Evolutionary conservation across 2,888 invertebrate genomes (phyloP), one percentile per base, ranked within the genome.

Genomic region (Heliconius cydno): DNA sequence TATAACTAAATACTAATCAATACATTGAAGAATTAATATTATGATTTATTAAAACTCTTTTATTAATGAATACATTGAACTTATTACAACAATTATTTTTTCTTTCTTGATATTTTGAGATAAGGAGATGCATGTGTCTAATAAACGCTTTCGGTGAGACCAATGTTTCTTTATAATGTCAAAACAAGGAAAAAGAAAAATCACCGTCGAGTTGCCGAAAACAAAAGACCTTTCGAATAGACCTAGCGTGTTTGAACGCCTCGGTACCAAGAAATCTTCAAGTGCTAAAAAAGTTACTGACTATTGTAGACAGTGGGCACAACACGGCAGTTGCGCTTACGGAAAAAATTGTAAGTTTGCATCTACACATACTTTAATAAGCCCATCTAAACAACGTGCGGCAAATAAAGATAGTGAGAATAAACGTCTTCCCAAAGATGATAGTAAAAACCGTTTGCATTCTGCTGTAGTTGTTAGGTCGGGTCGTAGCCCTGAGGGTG

Each of bases 201-300:
- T 97, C 92, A 96, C 97, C 91, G 97, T 97, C 91, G 97, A 97
- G 93, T 95, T 97, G 92, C 96, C 96, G 90, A 96, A 96, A 95
- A 95, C 95, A 90, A 97, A 96, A 95, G 96, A 96, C 89, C 92
- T 96, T 86, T 91, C 96, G 90, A 93, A 93, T 88, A 96, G 97
- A 92, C 97, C 97, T 85, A 97, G 97, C 95, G 97, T 98, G 85
- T 98, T 98, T 94, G 97, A 97, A 93, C 96, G 97, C 86, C 96
- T 97, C 88, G 97, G 97, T 85, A 97, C 97, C 70, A 97, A 97
- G 93, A 97, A 97, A 88, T 92, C 95, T 88, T 89, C 95, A 52
- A 92, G 91, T 91, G 90, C 90, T 84, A 95, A 95, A 90, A 95
- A 95, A 95, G 92, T 95, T 94, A 92, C 95, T 90, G 97, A 97